A percentile compares a stretch with the other conserved stretches of the same genome.
Conservation (phyloP, 2,113 vertebrate genomes). For the Saccopteryx leptura region DNA sequence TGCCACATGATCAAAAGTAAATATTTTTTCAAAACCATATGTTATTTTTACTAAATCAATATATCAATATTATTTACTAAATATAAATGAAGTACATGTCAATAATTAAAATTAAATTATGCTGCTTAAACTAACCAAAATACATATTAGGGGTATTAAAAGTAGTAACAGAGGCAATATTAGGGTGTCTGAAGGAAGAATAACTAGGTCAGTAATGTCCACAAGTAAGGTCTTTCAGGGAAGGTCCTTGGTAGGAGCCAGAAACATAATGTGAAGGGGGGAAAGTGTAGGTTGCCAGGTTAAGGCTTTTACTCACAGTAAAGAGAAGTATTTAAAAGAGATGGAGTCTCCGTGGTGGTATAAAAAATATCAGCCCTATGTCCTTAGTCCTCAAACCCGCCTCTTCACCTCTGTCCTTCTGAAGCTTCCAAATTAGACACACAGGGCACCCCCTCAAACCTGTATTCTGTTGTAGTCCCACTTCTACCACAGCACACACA, state of each 20-base stretch:
- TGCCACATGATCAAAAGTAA: not conserved
- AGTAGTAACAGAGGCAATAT: not conserved
- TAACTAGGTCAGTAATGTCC: not conserved
- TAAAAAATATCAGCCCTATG: not conserved
- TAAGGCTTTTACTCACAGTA: not conserved
- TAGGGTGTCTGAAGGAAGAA: not conserved
- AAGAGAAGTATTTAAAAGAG: not conserved
- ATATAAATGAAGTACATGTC: not conserved
- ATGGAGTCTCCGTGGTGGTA: not conserved
- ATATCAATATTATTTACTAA: constrained; percentile 30
- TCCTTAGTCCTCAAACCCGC: not conserved
- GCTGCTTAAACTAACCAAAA: not conserved
- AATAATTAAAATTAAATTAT: constrained; percentile 36
- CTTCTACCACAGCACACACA: not conserved
- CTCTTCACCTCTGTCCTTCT: not conserved
- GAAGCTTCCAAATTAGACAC: not conserved
- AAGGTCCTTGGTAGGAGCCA: not conserved
- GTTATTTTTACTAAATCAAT: constrained; percentile 48
- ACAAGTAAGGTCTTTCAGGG: not conserved
- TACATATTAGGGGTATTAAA: not conserved
- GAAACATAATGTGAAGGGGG: not conserved
- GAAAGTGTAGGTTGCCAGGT: not conserved
- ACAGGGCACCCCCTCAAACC: fast-evolving
- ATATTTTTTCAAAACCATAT: not conserved
- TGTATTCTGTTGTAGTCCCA: not conserved